phyloP scores from a whole-genome alignment of 2,113 vertebrate genomes.

The Scalopus aquaticus region DNA sequence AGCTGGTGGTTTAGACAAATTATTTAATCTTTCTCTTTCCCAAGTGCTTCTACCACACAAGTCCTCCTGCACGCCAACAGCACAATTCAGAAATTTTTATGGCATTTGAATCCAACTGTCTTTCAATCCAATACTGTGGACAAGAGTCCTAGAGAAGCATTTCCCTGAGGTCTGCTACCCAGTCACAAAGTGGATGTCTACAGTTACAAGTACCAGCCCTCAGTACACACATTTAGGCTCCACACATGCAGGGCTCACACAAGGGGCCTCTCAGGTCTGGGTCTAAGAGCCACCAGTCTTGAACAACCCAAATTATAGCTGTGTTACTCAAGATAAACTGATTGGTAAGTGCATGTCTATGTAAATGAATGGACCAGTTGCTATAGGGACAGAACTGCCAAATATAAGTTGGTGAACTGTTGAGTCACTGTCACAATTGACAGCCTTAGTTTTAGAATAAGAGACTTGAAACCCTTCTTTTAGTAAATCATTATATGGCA shows the following conservation, averaged over 20 bases:
- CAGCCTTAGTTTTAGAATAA: neutral
- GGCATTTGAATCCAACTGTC: neutral
- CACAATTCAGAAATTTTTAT: neutral
- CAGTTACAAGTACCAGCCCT: too few relatives aligned
- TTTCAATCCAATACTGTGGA: neutral
- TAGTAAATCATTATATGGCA: neutral
- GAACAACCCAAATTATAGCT: neutral
- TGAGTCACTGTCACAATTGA: neutral
- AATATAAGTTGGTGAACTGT: neutral
- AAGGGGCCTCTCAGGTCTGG: neutral
- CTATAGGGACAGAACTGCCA: neutral
- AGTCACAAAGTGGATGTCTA: neutral
- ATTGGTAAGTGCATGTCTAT: neutral
- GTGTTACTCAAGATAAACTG: neutral
- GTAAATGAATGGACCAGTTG: neutral
- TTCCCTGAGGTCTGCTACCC: neutral
- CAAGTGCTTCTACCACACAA: neutral
- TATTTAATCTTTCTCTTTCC: neutral
- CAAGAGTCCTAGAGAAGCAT: neutral
- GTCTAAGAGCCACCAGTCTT: neutral
- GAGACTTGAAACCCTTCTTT: neutral
- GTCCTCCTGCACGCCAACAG: neutral
- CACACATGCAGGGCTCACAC: neutral
- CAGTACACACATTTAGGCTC: too few relatives aligned
- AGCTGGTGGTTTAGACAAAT: neutral